A percentile compares a stretch with the other conserved stretches of the same genome.
phyloP scores from a whole-genome alignment of 2,888 invertebrate species.

The Baronia brevicornis region DNA sequence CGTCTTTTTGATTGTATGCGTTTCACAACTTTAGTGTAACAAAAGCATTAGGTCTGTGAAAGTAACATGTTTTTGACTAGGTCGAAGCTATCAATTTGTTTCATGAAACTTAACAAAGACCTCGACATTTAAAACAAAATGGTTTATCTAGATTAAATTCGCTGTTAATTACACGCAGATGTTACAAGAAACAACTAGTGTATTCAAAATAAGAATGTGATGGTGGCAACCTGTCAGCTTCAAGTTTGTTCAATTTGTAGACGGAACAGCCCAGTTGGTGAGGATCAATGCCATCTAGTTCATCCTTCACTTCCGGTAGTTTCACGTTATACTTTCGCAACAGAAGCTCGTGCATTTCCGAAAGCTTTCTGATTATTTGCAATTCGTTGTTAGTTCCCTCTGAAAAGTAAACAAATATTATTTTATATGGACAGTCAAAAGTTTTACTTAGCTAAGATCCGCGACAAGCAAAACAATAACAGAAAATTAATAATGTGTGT shows the following conservation, averaged over 20 bases:
- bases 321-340: constrained; percentile 36
- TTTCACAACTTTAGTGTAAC: constrained; percentile 32
- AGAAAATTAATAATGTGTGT: too few species aligned
- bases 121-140: not conserved
- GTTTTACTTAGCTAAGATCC: too few species aligned
- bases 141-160: too few species aligned
- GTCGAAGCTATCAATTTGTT: not conserved
- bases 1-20: too few species aligned
- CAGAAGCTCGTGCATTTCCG: constrained; percentile 29
- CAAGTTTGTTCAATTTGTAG: constrained; percentile 45
- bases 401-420: too few species aligned
- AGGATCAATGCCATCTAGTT: constrained; percentile 34
- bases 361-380: constrained; percentile 27
- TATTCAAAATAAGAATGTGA: too few species aligned
- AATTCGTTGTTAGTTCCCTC: constrained; percentile 39
- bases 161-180: too few species aligned
- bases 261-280: constrained; percentile 30
- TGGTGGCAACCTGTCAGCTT: constrained; percentile 43
- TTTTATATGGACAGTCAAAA: too few species aligned
- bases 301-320: constrained; percentile 26
- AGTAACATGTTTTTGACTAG: too few species aligned
- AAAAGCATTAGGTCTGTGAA: too few species aligned
- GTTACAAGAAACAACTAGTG: too few species aligned
- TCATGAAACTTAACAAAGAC: not conserved
- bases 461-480: too few species aligned